Percentiles rank a stretch among this genome's conserved stretches.
Conservation (phyloP, 2,113 vertebrate species). For the Zootoca vivipara region DNA sequence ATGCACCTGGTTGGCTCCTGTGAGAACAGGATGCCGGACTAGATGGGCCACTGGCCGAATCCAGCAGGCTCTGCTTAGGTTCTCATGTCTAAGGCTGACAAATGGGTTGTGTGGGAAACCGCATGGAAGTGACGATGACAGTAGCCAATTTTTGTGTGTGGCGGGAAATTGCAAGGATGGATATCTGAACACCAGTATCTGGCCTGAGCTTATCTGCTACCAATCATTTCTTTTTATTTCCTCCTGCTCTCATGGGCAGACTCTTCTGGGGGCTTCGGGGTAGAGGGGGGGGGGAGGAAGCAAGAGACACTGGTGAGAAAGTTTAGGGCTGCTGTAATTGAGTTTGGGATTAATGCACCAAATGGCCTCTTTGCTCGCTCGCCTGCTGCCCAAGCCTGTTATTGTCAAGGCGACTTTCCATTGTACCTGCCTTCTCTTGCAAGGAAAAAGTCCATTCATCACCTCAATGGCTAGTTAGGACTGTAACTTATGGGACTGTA, state of each 20-base stretch:
- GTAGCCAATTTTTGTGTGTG: no score
- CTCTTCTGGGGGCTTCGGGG: no score
- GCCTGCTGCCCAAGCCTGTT: neutral
- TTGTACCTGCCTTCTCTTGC: conserved; percentile 11
- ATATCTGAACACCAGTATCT: neutral
- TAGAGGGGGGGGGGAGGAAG: neutral
- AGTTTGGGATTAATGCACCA: neutral
- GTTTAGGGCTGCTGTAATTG: neutral
- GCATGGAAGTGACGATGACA: no score
- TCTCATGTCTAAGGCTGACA: neutral
- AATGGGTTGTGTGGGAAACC: no score
- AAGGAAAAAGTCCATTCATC: conserved; percentile 24
- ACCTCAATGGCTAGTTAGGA: neutral
- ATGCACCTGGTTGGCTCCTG: neutral
- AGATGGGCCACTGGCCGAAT: neutral
- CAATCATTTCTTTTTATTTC: neutral
- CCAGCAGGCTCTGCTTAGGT: neutral
- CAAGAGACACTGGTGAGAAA: neutral
- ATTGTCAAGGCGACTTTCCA: neutral
- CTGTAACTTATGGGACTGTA: neutral
- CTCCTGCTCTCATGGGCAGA: no score
- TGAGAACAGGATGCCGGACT: neutral
- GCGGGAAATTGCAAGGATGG: no score
- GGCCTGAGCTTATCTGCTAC: neutral
- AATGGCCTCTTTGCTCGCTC: neutral